These are phyloP conservation scores for Tenthredo notha DNA, from an alignment of 2,888 invertebrate species.

Conservation along the genomic window DNA sequence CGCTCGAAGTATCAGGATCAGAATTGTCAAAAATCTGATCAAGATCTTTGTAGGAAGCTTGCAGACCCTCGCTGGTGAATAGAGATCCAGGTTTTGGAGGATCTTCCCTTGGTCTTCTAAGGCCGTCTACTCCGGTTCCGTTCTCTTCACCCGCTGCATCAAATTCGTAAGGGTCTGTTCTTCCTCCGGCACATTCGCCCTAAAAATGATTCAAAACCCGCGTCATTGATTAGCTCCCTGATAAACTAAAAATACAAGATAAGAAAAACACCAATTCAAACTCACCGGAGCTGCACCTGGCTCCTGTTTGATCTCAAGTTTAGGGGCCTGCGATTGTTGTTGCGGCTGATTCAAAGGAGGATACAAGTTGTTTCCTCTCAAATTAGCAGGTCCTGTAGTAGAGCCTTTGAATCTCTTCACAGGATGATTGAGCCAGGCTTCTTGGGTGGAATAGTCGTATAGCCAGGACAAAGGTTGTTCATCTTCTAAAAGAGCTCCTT, in stretches of 20 bases:
- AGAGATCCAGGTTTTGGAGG: slow-evolving; percentile 84
- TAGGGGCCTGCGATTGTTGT: slow-evolving; percentile 77
- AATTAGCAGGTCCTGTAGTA: slow-evolving; percentile 48
- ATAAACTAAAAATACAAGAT: slow-evolving; percentile 44
- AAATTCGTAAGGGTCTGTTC: slow-evolving; percentile 85
- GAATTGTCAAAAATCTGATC: slow-evolving; percentile 97
- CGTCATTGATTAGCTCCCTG: slow-evolving; percentile 28
- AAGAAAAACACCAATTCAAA: slow-evolving; percentile 53
- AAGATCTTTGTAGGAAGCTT: slow-evolving; percentile 93
- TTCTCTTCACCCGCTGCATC: slow-evolving; percentile 83
- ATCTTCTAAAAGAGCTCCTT: slow-evolving; percentile 89
- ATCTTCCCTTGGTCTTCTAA: slow-evolving; percentile 77
- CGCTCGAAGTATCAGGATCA: slow-evolving; percentile 90
- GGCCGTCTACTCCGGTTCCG: slow-evolving; percentile 79
- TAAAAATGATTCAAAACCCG: slow-evolving; percentile 60
- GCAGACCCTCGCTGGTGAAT: slow-evolving; percentile 93
- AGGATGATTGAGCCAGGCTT: slow-evolving; percentile 90
- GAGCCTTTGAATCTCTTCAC: slow-evolving; percentile 90
- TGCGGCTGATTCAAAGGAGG: slow-evolving; percentile 81
- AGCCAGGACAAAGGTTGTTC: slow-evolving; percentile 89
- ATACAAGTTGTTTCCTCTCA: slow-evolving; percentile 81
- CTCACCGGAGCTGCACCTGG: slow-evolving; percentile 77
- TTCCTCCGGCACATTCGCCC: slow-evolving; percentile 72
- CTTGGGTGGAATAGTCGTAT: slow-evolving; percentile 89
- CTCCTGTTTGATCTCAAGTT: slow-evolving; percentile 85